phyloP scores from a whole-genome alignment of 1,140 invertebrate species.

The Parapsyche elsis region DNA sequence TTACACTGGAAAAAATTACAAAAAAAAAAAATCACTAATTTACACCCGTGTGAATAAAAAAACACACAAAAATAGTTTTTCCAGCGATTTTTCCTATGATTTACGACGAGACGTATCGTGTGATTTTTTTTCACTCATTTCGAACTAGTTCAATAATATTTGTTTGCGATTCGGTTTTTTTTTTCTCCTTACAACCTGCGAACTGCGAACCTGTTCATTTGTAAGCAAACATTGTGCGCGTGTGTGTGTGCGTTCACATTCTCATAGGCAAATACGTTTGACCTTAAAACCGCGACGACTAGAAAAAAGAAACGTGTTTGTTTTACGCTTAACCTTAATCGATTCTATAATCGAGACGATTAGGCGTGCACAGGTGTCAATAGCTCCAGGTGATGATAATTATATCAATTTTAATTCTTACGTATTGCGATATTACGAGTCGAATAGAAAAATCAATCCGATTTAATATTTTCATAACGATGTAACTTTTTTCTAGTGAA shows the following conservation, averaged over 20 bases:
- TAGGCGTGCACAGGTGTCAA: not conserved
- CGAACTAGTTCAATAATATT: not conserved
- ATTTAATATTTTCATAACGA: too few relatives aligned
- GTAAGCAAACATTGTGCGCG: not conserved
- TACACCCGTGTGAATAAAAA: not conserved
- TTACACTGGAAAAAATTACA: not conserved
- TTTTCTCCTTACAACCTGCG: not conserved
- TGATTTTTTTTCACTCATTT: not conserved
- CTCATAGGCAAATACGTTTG: conserved; percentile 2
- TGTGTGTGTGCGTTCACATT: too few relatives aligned
- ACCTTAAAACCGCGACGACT: conserved; percentile 16
- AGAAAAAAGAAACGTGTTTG: conserved; percentile 27
- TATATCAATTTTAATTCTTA: too few relatives aligned
- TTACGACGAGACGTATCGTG: not conserved
- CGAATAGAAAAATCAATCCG: too few relatives aligned
- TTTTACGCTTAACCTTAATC: conserved; percentile 30
- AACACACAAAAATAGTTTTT: not conserved
- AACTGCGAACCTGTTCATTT: not conserved
- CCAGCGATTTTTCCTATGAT: not conserved
- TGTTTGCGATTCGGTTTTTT: not conserved
- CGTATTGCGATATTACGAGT: too few relatives aligned
- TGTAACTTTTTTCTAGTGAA: too few relatives aligned
- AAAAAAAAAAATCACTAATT: too few relatives aligned
- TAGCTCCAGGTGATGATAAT: too few relatives aligned
- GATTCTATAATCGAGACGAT: conserved; percentile 2